Percentiles rank a stretch among this genome's conserved stretches.
These are phyloP conservation scores for Poeciliopsis turneri DNA, from an alignment of 2,797 vertebrate species.

Conservation along the genomic window DNA sequence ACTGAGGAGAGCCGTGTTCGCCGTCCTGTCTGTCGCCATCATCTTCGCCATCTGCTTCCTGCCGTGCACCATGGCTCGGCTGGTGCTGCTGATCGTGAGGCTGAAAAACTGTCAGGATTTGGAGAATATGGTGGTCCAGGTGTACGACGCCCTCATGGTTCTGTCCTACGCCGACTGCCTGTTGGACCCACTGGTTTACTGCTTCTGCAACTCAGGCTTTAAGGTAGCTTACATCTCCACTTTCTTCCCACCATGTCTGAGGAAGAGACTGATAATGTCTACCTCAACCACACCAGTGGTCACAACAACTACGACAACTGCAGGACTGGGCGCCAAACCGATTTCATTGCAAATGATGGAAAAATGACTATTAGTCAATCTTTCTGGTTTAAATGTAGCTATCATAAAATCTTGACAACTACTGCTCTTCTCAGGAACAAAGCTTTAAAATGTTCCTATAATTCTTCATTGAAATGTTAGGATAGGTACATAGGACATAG, in stretches of 20 bases:
- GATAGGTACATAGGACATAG: no score
- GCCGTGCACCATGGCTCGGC: constrained; percentile 64
- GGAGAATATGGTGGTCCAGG: constrained; percentile 58
- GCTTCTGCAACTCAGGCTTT: constrained; percentile 81
- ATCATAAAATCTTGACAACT: not conserved
- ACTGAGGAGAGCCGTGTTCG: constrained; percentile 59
- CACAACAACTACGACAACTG: not conserved
- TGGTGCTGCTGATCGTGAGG: constrained; percentile 41
- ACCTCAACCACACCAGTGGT: not conserved
- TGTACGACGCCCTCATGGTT: constrained; percentile 78
- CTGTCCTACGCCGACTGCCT: constrained; percentile 80
- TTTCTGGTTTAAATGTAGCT: not conserved
- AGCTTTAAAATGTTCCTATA: not conserved
- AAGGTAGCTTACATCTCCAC: constrained; percentile 68
- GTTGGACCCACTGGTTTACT: constrained; percentile 82
- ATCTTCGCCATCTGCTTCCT: constrained; percentile 79
- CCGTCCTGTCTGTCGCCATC: constrained; percentile 58
- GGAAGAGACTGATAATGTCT: constrained; percentile 5
- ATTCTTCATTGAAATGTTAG: no score
- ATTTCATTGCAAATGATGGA: constrained; percentile 8
- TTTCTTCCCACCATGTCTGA: constrained; percentile 55
- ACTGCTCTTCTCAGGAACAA: not conserved
- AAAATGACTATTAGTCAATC: constrained; percentile 15
- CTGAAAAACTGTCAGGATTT: fast-evolving
- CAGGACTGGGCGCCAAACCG: not conserved